Evolutionary conservation across 1,140 invertebrate genomes (phyloP), one percentile per base, ranked within the genome.

Genomic region (Drosophila kepulauana): DNA sequence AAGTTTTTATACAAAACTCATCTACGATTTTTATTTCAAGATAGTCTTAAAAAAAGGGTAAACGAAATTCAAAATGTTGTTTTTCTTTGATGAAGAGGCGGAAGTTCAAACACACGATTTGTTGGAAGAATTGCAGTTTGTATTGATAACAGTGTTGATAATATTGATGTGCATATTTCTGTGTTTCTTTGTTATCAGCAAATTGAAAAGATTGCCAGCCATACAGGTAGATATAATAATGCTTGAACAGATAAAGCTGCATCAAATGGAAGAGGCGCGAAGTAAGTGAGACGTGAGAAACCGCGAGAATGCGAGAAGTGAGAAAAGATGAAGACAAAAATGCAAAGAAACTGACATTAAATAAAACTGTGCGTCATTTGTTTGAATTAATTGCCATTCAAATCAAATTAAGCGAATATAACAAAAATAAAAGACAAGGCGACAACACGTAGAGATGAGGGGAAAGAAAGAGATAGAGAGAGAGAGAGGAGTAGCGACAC

Each of bases 321-420:
- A 7, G 11, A 30, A 56, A 16, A 56, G 7, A 46, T 48, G 8
- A 16, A 46, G 13, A 11, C 11, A 54, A 41, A 52, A 51, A 54
- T 13, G n/a, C 48, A 38, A 11, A 35, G 46, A 46, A 51, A 8
- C n/a, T 38, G 5, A 68, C 28, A 61, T 65, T 69, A 79, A 43
- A 82, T 65, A 86, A 75, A 66, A 52, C 80, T 61, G 41, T 78
- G 74, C 70, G 82, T 86, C 78, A 85, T 78, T 75, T 78, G 59
- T 49, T 46, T 69, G 25, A 81, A 78, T 86, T 68, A 78, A 86
- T 81, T 78, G 78, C 82, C 66, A 78, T 61, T 80, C 65, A 68
- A 75, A 85, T 68, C 81, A 45, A 77, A 78, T 72, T 33, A 57
- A 58, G 15, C 64, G 58, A 74, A 28, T 28, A 48, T 48, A 68